These are phyloP conservation scores for Agriopis marginaria DNA, from an alignment of 2,888 invertebrate genomes.

Conservation along the genomic window DNA sequence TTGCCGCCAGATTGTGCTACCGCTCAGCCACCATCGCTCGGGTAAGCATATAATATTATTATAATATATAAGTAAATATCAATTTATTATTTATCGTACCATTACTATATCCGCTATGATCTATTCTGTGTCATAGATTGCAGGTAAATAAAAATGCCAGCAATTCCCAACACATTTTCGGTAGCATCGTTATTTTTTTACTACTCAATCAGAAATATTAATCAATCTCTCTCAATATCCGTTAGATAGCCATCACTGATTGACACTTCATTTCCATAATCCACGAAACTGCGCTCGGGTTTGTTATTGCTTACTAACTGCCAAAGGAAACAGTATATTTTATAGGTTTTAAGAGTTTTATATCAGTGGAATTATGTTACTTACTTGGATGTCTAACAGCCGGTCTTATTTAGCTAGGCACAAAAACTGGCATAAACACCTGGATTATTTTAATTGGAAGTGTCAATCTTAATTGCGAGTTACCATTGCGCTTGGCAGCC, in stretches of 20 bases:
- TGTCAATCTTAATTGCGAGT: no score
- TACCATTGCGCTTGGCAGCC: no score
- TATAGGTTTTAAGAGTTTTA: not conserved
- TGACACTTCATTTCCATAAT: conserved; percentile 31
- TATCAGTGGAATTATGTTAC: not conserved
- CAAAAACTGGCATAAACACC: no score
- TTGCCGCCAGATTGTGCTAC: no score
- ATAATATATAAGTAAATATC: no score
- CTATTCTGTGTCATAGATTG: not conserved
- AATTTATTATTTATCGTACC: not conserved
- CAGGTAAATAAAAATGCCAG: conserved; percentile 5
- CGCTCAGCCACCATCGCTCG: no score
- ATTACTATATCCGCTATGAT: no score
- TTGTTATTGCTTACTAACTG: conserved; percentile 1
- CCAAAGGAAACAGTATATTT: not conserved
- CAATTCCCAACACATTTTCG: conserved; percentile 14
- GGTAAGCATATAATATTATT: no score
- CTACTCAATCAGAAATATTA: conserved; percentile 30
- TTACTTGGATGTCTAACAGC: no score
- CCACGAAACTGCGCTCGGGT: conserved; percentile 9
- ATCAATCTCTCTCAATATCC: conserved; percentile 32
- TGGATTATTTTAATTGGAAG: no score
- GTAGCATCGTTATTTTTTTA: conserved; percentile 17
- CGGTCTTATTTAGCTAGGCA: no score
- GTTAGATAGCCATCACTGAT: conserved; percentile 22